These are phyloP conservation scores for Drosophila funebris DNA, from an alignment of 1,140 invertebrate genomes.

Conservation along the genomic window DNA sequence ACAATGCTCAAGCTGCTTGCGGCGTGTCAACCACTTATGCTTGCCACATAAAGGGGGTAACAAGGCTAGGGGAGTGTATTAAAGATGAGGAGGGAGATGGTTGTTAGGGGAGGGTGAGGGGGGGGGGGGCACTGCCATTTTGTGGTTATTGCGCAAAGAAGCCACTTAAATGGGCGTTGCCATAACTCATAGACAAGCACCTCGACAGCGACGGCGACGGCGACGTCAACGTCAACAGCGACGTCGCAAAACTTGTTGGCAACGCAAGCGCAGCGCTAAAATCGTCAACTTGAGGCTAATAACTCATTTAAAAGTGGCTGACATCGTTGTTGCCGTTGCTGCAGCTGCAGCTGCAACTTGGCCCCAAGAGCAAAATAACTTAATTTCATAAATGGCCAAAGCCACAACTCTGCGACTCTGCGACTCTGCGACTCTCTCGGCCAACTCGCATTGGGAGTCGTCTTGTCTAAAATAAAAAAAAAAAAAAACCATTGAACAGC, in stretches of 20 bases:
- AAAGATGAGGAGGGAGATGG: not conserved
- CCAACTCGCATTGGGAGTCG: constrained; percentile 9
- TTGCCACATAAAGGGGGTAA: not conserved
- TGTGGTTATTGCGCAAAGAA: constrained; percentile 38
- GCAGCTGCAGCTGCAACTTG: constrained; percentile 44
- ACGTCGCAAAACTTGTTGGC: constrained; percentile 29
- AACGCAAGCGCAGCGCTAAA: constrained; percentile 39
- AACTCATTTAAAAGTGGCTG: constrained; percentile 76
- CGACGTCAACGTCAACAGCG: too few relatives aligned
- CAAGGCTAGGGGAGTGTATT: not conserved
- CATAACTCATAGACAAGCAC: constrained; percentile 36
- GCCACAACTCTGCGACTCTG: constrained; percentile 34
- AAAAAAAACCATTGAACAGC: not conserved
- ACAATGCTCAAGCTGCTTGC: constrained; percentile 36
- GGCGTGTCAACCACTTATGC: constrained; percentile 46
- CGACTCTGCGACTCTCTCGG: too few relatives aligned
- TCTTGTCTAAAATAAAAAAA: constrained; percentile 40
- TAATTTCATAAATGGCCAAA: constrained; percentile 83
- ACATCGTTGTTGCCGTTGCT: constrained; percentile 48
- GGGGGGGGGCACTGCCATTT: constrained; percentile 37
- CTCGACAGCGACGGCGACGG: too few relatives aligned
- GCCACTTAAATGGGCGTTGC: constrained; percentile 59
- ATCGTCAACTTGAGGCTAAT: constrained; percentile 75
- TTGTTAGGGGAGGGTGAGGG: not conserved
- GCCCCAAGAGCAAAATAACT: constrained; percentile 83